Evolutionary conservation across 2,888 invertebrate species (phyloP).

Genomic region (Cacoxenus indagator): DNA sequence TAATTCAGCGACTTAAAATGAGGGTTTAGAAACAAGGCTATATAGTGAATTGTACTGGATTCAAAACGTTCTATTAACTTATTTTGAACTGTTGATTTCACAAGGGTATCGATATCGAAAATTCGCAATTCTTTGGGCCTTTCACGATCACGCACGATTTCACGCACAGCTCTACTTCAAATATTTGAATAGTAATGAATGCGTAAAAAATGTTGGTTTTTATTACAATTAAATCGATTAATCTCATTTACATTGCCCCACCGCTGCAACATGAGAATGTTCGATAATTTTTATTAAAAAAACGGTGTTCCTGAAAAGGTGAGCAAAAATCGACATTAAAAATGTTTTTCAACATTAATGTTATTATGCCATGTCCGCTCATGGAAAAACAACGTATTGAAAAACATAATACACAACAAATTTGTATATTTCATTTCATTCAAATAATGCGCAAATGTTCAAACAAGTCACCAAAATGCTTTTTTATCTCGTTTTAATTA

Average conservation of each 20-base stretch:
- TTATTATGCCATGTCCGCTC: neutral
- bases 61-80: too few species aligned
- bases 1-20: too few species aligned
- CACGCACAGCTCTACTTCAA: too few species aligned
- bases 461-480: neutral
- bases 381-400: neutral
- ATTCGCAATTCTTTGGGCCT: too few species aligned
- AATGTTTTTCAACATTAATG: conserved; percentile 1
- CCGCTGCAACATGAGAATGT: conserved; percentile 15
- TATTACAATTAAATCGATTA: conserved; percentile 25
- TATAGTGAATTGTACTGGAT: too few species aligned
- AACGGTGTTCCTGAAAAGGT: neutral
- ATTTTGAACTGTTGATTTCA: too few species aligned
- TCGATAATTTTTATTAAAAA: conserved; percentile 8
- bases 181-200: too few species aligned
- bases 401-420: neutral
- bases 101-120: too few species aligned
- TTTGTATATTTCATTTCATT: neutral
- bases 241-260: conserved; percentile 24
- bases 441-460: too few species aligned
- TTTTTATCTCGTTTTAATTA: conserved; percentile 4
- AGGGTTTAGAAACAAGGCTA: too few species aligned
- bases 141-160: too few species aligned
- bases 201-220: too few species aligned
- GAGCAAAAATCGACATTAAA: neutral